Percentiles rank a stretch among this genome's conserved stretches.
phyloP scores from a whole-genome alignment of 2,113 vertebrate species.

The Apus apus region DNA sequence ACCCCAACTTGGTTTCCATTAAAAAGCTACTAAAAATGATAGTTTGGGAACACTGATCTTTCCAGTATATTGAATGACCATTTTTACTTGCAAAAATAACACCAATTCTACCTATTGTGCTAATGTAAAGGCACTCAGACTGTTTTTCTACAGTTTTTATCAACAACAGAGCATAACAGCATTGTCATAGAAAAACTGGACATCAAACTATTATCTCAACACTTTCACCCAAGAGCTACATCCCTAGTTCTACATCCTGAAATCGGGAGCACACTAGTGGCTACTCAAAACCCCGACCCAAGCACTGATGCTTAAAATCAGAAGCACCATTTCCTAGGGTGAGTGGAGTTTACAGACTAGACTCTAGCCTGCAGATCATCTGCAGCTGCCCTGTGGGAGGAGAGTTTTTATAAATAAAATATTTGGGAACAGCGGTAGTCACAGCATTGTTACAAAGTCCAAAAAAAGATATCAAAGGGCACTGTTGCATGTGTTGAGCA shows the following conservation, averaged over 20 bases:
- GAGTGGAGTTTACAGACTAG: conserved; percentile 43
- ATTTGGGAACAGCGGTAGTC: conserved; percentile 77
- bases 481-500: conserved; percentile 46
- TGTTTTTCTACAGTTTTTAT: background rate
- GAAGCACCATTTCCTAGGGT: conserved; percentile 47
- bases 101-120: background rate
- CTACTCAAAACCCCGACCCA: conserved; percentile 19
- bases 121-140: background rate
- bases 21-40: background rate
- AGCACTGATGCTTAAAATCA: conserved; percentile 37
- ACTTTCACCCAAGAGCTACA: background rate
- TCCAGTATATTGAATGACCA: background rate
- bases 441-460: conserved; percentile 74
- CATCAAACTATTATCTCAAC: background rate
- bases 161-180: background rate
- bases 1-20: background rate
- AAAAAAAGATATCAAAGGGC: conserved; percentile 76
- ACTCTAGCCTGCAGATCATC: conserved; percentile 71
- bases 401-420: conserved; percentile 81
- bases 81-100: background rate
- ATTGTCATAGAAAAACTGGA: background rate
- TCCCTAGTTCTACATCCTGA: background rate
- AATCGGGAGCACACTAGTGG: background rate
- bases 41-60: background rate
- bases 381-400: conserved; percentile 69